A percentile compares a stretch with the other conserved stretches of the same genome.
phyloP scores from a whole-genome alignment of 1,140 invertebrate genomes.

The Pollicipes pollicipes region DNA sequence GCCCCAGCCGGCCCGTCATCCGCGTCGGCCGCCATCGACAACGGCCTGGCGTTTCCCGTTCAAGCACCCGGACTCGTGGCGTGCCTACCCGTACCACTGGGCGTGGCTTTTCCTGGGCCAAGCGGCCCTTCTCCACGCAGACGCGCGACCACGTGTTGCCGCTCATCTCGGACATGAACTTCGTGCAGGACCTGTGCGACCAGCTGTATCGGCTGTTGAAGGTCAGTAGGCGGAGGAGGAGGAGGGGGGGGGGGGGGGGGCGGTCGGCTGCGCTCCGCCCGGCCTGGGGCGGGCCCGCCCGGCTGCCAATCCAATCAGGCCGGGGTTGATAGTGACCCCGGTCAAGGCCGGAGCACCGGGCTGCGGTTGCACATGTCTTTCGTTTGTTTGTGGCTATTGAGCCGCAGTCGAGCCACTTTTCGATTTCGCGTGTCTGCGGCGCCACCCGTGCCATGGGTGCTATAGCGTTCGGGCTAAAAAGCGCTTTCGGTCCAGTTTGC shows the following conservation, averaged over 20 bases:
- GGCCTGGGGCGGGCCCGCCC: too few relatives aligned
- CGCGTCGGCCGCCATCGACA: constrained; percentile 95
- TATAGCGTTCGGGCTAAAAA: too few relatives aligned
- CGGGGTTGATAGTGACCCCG: too few relatives aligned
- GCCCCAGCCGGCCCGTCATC: not conserved
- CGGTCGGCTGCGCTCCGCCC: not conserved
- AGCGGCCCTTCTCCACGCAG: constrained; percentile 79
- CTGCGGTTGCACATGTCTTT: too few relatives aligned
- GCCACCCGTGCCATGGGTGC: too few relatives aligned
- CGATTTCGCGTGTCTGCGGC: too few relatives aligned
- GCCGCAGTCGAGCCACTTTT: too few relatives aligned
- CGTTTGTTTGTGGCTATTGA: too few relatives aligned
- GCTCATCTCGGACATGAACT: constrained; percentile 86
- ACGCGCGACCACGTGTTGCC: constrained; percentile 80
- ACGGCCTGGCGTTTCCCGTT: constrained; percentile 98
- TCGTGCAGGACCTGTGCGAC: constrained; percentile 94
- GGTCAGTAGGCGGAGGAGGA: constrained; percentile 35
- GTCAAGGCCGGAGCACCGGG: too few relatives aligned
- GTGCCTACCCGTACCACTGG: constrained; percentile 99
- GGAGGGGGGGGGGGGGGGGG: too few relatives aligned
- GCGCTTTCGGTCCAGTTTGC: too few relatives aligned
- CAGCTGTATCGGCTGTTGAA: constrained; percentile 87
- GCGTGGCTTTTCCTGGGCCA: constrained; percentile 94
- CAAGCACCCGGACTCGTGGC: constrained; percentile 99
- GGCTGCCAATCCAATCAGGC: too few relatives aligned